phyloP scores from a whole-genome alignment of 2,888 invertebrate species.

The Lithophane leautieri region DNA sequence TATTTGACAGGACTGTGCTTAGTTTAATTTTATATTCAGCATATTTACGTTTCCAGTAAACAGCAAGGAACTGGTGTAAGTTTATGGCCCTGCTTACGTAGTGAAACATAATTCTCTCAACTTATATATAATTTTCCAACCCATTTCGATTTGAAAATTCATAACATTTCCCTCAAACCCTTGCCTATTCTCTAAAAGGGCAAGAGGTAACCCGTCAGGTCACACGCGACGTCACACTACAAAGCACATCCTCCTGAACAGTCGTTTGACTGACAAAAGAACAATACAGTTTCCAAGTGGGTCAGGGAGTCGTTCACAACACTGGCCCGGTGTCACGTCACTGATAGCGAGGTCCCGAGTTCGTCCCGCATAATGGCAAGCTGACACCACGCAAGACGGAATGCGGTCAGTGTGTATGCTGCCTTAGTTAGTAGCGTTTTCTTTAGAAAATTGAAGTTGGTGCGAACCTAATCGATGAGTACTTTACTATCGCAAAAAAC shows the following conservation, averaged over 20 bases:
- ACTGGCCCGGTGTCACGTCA: slow-evolving; percentile 77
- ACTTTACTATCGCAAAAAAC: slow-evolving; percentile 15
- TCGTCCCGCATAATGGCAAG: slow-evolving; percentile 74
- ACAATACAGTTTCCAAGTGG: slow-evolving; percentile 82
- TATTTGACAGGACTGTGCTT: not conserved
- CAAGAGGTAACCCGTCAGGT: slow-evolving; percentile 45
- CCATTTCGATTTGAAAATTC: slow-evolving; percentile 1
- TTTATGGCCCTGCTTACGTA: slow-evolving; percentile 3
- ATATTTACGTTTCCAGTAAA: slow-evolving; percentile 20
- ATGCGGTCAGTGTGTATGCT: slow-evolving; percentile 68
- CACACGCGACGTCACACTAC: slow-evolving; percentile 56
- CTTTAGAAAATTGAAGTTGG: slow-evolving; percentile 34
- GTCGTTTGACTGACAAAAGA: slow-evolving; percentile 74
- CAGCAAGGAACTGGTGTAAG: not conserved
- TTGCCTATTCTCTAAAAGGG: slow-evolving; percentile 30
- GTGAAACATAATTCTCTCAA: not conserved
- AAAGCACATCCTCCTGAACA: slow-evolving; percentile 65
- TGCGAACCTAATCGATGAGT: slow-evolving; percentile 23
- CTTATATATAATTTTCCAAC: not conserved
- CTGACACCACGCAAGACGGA: slow-evolving; percentile 70
- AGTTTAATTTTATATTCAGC: slow-evolving; percentile 12
- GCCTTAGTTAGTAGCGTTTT: slow-evolving; percentile 55
- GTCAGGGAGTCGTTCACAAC: slow-evolving; percentile 81
- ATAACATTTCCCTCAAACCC: slow-evolving; percentile 18
- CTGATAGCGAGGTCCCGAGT: slow-evolving; percentile 76